phyloP scores from a whole-genome alignment of 1,140 invertebrate species.

The Coboldia fuscipes region DNA sequence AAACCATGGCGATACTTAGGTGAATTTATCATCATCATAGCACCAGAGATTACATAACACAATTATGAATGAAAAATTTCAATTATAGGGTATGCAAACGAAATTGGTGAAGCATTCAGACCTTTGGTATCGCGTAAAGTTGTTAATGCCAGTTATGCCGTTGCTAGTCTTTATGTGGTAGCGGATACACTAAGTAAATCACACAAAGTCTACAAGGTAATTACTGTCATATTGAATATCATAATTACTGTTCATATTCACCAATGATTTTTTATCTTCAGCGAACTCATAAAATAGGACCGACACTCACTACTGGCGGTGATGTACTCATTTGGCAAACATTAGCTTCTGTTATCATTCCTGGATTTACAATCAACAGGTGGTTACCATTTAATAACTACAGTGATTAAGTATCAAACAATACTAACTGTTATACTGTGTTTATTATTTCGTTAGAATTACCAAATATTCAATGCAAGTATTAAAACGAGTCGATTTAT shows the following conservation, averaged over 20 bases:
- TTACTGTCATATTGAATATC: constrained; percentile 5
- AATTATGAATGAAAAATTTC: too few relatives aligned
- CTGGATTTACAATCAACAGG: constrained; percentile 79
- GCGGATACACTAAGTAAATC: constrained; percentile 74
- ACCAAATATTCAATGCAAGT: constrained; percentile 1
- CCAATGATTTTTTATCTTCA: too few relatives aligned
- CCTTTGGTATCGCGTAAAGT: constrained; percentile 45
- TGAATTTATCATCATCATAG: too few relatives aligned
- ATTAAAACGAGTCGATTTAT: constrained; percentile 22
- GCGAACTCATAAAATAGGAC: constrained; percentile 12
- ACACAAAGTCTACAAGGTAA: constrained; percentile 38
- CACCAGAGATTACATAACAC: too few relatives aligned
- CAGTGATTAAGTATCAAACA: too few relatives aligned
- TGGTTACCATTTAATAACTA: constrained; percentile 7
- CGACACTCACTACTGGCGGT: constrained; percentile 35
- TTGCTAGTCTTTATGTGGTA: constrained; percentile 67
- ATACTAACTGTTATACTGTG: too few relatives aligned
- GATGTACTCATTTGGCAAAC: constrained; percentile 87
- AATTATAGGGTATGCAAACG: constrained; percentile 94
- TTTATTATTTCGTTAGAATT: too few relatives aligned
- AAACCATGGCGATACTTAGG: too few relatives aligned
- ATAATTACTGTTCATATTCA: constrained; percentile 2
- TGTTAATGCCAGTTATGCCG: constrained; percentile 56
- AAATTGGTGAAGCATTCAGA: constrained; percentile 85
- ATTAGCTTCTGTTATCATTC: constrained; percentile 76